Conservation (phyloP, 2,797 vertebrate genomes). For the Scleropages formosus region DNA sequence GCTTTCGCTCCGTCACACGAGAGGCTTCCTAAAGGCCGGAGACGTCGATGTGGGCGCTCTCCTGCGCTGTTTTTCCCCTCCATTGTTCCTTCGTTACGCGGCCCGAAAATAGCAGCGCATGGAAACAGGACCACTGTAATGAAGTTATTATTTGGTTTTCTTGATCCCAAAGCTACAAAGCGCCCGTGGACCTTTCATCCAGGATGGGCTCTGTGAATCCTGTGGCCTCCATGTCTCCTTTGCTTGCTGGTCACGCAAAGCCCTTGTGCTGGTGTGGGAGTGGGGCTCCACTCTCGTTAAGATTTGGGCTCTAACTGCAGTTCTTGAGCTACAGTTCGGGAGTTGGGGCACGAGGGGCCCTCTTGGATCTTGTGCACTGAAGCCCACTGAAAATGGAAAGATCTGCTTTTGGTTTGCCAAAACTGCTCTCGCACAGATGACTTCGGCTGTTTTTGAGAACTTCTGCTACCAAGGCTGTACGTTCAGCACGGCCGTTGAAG, state of each 20-base stretch:
- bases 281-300: too few species aligned
- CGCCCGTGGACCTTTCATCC: constrained; percentile 57
- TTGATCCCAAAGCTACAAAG: constrained; percentile 27
- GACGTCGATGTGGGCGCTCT: background rate
- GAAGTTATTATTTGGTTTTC: constrained; percentile 21
- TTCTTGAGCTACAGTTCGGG: background rate
- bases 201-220: constrained; percentile 59
- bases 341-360: background rate
- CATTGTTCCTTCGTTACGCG: background rate
- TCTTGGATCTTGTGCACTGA: background rate
- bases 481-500: too few species aligned
- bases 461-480: too few species aligned
- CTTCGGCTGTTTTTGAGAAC: too few species aligned
- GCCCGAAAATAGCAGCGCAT: background rate
- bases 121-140: constrained; percentile 1
- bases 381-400: background rate
- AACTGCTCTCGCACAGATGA: too few species aligned
- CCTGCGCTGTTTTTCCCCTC: too few species aligned
- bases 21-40: constrained; percentile 18
- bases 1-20: constrained; percentile 3
- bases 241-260: background rate
- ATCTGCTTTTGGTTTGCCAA: background rate
- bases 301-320: background rate
- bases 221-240: background rate
- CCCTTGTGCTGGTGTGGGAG: background rate